A percentile compares a stretch with the other conserved stretches of the same genome.
phyloP scores from a whole-genome alignment of 2,797 vertebrate species.

The Peromyscus eremicus region DNA sequence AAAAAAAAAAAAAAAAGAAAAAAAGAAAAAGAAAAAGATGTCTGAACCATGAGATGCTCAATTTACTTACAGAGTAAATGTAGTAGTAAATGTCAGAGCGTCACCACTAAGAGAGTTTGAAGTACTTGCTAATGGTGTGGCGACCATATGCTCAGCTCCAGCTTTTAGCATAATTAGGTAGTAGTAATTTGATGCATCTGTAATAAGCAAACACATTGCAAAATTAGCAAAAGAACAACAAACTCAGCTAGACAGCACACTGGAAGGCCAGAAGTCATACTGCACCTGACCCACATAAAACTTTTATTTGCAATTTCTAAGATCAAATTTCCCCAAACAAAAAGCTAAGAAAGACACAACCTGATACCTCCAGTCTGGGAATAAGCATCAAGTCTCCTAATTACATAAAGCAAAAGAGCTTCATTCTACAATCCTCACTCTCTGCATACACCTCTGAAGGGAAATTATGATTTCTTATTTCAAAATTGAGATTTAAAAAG shows the following conservation, averaged over 20 bases:
- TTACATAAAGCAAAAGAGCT: background rate
- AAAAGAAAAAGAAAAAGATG: background rate
- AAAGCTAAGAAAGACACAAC: constrained; percentile 28
- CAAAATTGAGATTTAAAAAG: constrained; percentile 44
- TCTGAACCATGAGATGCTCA: background rate
- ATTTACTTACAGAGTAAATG: constrained; percentile 93
- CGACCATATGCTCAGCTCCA: constrained; percentile 94
- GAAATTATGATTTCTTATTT: constrained; percentile 18
- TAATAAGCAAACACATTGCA: constrained; percentile 66
- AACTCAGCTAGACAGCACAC: background rate
- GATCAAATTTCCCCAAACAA: constrained; percentile 37
- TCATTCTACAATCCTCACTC: background rate
- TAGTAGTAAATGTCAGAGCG: constrained; percentile 94
- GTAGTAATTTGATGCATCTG: constrained; percentile 94
- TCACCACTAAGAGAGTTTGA: constrained; percentile 94
- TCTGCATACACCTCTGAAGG: background rate
- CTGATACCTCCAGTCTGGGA: background rate
- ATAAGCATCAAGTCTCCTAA: background rate
- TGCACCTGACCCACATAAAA: background rate
- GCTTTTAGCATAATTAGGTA: constrained; percentile 95
- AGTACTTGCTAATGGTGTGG: constrained; percentile 93
- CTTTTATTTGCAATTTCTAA: constrained; percentile 29
- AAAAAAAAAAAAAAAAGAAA: too few relatives aligned
- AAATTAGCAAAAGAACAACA: constrained; percentile 46
- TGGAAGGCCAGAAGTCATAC: constrained; percentile 11